Conservation (phyloP, 2,113 vertebrate genomes). For the Amphiprion ocellaris region DNA sequence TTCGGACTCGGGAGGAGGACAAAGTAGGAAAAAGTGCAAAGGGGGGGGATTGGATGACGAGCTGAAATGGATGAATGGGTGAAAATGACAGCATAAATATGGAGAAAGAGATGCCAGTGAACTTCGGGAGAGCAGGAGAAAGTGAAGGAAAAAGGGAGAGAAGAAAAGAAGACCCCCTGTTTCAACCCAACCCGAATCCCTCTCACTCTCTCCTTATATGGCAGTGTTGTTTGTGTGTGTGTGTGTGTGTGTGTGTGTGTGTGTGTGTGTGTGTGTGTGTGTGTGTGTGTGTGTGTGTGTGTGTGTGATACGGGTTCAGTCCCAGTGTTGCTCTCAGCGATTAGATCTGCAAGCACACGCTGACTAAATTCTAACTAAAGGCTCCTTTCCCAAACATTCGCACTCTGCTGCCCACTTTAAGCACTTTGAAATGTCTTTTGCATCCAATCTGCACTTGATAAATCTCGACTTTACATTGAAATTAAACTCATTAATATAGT, state of each 20-base stretch:
- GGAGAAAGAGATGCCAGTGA: constrained; percentile 43
- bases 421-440: neutral
- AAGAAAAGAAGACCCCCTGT: constrained; percentile 69
- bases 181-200: constrained; percentile 59
- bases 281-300: constrained; percentile 40
- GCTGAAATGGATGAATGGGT: constrained; percentile 27
- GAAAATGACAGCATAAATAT: constrained; percentile 49
- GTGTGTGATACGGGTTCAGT: constrained; percentile 62
- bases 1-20: constrained; percentile 5
- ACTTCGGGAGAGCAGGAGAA: constrained; percentile 57
- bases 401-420: constrained; percentile 12
- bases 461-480: neutral
- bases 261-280: constrained; percentile 51
- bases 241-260: constrained; percentile 33
- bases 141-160: constrained; percentile 55
- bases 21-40: constrained; percentile 6
- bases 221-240: constrained; percentile 60
- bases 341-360: constrained; percentile 74
- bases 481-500: neutral
- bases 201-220: constrained; percentile 82
- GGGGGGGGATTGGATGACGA: neutral
- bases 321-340: constrained; percentile 73
- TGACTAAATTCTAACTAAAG: constrained; percentile 58
- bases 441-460: neutral
- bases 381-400: constrained; percentile 28